phyloP scores from a whole-genome alignment of 2,888 invertebrate species.

The Perithous albicinctus region DNA sequence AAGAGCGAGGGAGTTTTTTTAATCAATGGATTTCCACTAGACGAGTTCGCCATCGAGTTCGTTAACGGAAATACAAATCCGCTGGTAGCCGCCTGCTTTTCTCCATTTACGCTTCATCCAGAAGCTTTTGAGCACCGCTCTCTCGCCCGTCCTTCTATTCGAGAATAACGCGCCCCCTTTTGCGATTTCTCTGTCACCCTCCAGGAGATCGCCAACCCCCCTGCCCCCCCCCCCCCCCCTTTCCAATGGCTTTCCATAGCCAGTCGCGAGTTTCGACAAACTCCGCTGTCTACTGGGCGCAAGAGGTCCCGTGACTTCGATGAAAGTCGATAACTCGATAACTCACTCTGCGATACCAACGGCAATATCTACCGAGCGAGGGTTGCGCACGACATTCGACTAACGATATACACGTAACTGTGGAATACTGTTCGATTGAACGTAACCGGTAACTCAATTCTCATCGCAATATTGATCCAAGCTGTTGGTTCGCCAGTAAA shows the following conservation, averaged over 20 bases:
- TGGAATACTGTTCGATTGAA: conserved; percentile 43
- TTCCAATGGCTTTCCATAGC: neutral
- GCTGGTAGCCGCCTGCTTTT: conserved; percentile 17
- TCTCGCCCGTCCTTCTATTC: conserved; percentile 24
- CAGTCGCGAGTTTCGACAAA: conserved; percentile 49
- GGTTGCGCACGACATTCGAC: conserved; percentile 12
- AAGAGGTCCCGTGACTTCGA: conserved; percentile 48
- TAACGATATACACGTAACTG: conserved; percentile 25
- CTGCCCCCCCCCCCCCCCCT: too few relatives aligned
- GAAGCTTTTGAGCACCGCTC: conserved; percentile 54
- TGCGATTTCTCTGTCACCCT: conserved; percentile 43
- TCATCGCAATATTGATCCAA: conserved; percentile 13
- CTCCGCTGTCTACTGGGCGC: conserved; percentile 29
- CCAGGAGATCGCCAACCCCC: neutral
- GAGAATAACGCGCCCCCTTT: conserved; percentile 38
- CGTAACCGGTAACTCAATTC: conserved; percentile 53
- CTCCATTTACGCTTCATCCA: conserved; percentile 20
- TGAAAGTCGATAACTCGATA: conserved; percentile 67
- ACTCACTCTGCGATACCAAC: conserved; percentile 55
- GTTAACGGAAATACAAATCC: conserved; percentile 61
- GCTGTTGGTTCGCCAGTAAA: neutral
- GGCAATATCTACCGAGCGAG: conserved; percentile 39
- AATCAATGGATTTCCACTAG: conserved; percentile 48
- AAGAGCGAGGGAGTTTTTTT: conserved; percentile 26
- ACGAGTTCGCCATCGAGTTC: conserved; percentile 42